phyloP scores from a whole-genome alignment of 2,888 invertebrate species.

The Nipponacmea schrenckii region DNA sequence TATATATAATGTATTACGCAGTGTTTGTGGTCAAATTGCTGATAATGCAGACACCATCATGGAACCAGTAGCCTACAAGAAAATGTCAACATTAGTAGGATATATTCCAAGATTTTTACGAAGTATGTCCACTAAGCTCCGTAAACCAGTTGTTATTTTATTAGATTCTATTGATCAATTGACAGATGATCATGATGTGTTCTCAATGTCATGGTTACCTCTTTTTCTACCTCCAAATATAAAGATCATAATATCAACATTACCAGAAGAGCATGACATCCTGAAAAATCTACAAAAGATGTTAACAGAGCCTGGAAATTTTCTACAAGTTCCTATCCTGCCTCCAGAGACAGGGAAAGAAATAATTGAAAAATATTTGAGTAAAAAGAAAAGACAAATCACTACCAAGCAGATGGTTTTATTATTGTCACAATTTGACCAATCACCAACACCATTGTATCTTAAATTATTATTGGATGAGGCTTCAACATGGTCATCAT shows the following conservation, averaged over 20 bases:
- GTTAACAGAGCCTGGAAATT: conserved; percentile 41
- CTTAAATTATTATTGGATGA: conserved; percentile 60
- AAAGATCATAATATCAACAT: conserved; percentile 53
- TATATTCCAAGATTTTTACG: conserved; percentile 54
- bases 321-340: conserved; percentile 48
- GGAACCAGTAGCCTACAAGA: conserved; percentile 53
- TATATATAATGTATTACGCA: conserved; percentile 46
- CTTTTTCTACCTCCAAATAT: conserved; percentile 52
- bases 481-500: conserved; percentile 56
- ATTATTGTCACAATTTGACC: conserved; percentile 42
- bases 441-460: conserved; percentile 54
- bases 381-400: conserved; percentile 39
- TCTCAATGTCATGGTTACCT: conserved; percentile 56
- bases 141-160: conserved; percentile 53
- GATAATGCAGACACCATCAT: conserved; percentile 46
- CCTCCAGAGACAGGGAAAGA: conserved; percentile 48
- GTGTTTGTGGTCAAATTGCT: conserved; percentile 52
- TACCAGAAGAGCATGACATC: conserved; percentile 50
- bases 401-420: conserved; percentile 46
- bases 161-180: conserved; percentile 64
- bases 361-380: conserved; percentile 48
- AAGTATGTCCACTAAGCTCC: conserved; percentile 39
- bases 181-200: conserved; percentile 42
- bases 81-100: conserved; percentile 41
- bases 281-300: conserved; percentile 42